phyloP scores from a whole-genome alignment of 1,140 invertebrate species.

The Samia ricini region DNA sequence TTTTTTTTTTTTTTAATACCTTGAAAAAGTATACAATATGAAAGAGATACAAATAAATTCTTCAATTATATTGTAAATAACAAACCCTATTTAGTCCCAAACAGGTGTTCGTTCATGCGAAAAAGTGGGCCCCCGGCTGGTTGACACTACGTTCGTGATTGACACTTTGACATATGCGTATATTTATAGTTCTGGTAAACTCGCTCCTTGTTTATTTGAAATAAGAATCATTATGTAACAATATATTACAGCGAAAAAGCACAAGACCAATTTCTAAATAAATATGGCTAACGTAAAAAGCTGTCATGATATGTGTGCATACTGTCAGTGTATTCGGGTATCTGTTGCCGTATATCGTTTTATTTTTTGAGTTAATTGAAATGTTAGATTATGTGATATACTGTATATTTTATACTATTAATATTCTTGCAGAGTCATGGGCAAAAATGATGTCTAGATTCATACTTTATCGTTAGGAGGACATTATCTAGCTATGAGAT shows the following conservation, averaged over 20 bases:
- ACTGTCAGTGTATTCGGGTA: no score
- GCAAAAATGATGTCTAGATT: no score
- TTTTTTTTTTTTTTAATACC: no score
- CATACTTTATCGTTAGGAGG: no score
- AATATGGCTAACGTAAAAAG: background rate
- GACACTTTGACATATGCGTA: constrained; percentile 34
- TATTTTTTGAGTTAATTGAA: no score
- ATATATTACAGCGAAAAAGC: background rate
- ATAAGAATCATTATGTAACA: background rate
- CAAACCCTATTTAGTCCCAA: constrained; percentile 6
- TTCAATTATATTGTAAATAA: background rate
- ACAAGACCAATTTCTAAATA: background rate
- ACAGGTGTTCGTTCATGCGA: constrained; percentile 52
- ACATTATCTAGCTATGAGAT: no score
- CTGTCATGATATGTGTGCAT: background rate
- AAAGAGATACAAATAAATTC: background rate
- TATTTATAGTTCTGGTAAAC: constrained; percentile 3
- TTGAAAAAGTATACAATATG: background rate
- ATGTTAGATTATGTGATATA: no score
- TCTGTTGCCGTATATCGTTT: no score
- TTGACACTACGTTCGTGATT: constrained; percentile 52
- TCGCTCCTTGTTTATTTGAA: background rate
- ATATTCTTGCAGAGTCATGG: no score
- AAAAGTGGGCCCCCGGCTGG: constrained; percentile 49
- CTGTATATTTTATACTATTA: no score